A percentile compares a stretch with the other conserved stretches of the same genome.
Evolutionary conservation across 2,888 invertebrate genomes (phyloP).

Genomic region (Epinotia nisella): DNA sequence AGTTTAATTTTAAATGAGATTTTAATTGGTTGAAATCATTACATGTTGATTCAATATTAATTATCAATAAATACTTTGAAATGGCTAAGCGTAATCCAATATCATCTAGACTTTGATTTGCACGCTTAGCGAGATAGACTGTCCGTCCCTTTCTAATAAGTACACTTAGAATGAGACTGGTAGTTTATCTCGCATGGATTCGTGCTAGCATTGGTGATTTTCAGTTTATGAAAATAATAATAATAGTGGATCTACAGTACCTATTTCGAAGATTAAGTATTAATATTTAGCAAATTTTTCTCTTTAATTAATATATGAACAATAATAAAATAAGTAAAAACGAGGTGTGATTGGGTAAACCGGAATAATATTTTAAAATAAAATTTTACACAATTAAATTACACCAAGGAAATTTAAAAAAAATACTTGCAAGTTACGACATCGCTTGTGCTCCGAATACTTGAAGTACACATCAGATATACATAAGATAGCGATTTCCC

Average conservation of each 20-base stretch:
- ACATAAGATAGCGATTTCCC: too few relatives aligned
- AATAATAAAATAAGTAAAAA: neutral
- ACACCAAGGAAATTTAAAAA: too few relatives aligned
- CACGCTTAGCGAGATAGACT: too few relatives aligned
- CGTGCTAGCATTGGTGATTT: neutral
- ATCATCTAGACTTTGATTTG: neutral
- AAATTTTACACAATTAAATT: neutral
- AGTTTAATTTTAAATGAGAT: neutral
- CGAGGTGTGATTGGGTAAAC: neutral
- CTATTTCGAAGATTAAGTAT: slow-evolving; percentile 20
- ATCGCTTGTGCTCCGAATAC: neutral
- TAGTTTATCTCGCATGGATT: too few relatives aligned
- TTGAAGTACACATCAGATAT: neutral
- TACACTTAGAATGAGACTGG: too few relatives aligned
- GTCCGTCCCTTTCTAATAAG: too few relatives aligned
- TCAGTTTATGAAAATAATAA: neutral
- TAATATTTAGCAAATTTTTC: slow-evolving; percentile 9
- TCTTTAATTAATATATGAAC: neutral
- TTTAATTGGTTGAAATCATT: too few relatives aligned
- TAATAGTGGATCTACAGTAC: slow-evolving; percentile 23
- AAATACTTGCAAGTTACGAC: neutral
- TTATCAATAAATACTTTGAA: too few relatives aligned
- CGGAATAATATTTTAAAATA: neutral
- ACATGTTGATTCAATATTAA: too few relatives aligned
- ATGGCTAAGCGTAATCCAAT: too few relatives aligned